Evolutionary conservation across 2,113 vertebrate species (phyloP), one percentile per base, ranked within the genome.

Genomic region (Osmerus eperlanus): DNA sequence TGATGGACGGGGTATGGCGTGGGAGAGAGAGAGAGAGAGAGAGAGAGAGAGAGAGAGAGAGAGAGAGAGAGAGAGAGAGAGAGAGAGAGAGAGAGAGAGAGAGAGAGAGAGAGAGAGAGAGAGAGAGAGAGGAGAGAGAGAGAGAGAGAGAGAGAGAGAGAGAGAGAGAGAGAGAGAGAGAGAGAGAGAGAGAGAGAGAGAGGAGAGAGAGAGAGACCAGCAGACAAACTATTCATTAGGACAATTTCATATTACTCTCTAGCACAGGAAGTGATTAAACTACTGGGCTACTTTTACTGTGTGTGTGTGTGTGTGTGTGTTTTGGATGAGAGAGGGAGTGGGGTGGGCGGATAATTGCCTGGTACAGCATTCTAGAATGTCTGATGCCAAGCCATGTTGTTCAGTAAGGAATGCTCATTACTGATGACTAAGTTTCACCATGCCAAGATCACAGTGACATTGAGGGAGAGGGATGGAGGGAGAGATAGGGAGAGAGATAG

Each of bases 1-100:
- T 90, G 88, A 89, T 89, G 87, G 80, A 78, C 77, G 72, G 72
- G 72, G 78, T n/a, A 12, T 2, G 25, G 25, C 25, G 81, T 74
- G 58, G 63, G 78, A 74, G 28, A 64, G 18, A 3, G 54, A 64
- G 74, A 52, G 68, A 75, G 3, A 63, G 1, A 63, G 0, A 63
- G 19, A 15, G 53, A 18, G 32, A 56, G 75, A 68, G 32, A 7
- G 32, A 36, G 2, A 6, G 5, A 36, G 32, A 36, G 32, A 36
- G 32, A 36, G 32, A 56, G 75, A 68, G 32, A 7, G 32, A 36
- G 2, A 6, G 5, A 36, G 32, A 36, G 32, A 36, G 32, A 36
- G 78, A 74, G 28, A 64, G 18, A 3, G 54, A 64, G 74, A 52
- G 68, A 75, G 3, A 63, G 1, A 63, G 0, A 63, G 19, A 15